Conservation (phyloP, 2,888 invertebrate species). For the Orthosia gracilis region DNA sequence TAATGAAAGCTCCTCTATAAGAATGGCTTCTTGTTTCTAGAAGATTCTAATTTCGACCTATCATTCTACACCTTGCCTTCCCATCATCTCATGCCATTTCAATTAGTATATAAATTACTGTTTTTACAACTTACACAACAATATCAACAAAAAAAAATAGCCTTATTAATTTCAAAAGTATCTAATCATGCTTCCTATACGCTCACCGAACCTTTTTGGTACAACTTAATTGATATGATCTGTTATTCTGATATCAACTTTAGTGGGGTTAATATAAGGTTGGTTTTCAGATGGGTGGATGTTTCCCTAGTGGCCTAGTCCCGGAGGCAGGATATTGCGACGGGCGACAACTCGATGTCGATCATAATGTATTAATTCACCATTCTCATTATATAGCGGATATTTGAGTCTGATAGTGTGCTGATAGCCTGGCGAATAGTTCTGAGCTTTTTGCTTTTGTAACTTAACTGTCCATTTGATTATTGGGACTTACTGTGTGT, state of each 20-base stretch:
- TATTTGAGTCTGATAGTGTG: constrained; percentile 66
- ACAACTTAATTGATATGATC: constrained; percentile 53
- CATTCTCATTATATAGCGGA: constrained; percentile 70
- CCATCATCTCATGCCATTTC: constrained; percentile 33
- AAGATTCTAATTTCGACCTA: background rate
- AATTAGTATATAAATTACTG: constrained; percentile 61
- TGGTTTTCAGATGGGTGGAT: constrained; percentile 22
- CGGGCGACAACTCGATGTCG: constrained; percentile 46
- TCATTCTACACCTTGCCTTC: background rate
- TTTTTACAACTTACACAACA: constrained; percentile 44
- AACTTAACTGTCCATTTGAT: background rate
- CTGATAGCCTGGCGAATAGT: constrained; percentile 38
- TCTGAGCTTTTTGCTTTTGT: constrained; percentile 1
- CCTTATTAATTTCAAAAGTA: constrained; percentile 63
- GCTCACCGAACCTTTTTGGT: constrained; percentile 48
- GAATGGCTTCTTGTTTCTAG: background rate
- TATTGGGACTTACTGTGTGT: background rate
- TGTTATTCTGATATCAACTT: background rate
- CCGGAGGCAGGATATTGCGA: constrained; percentile 72
- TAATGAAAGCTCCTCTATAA: background rate
- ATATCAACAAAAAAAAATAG: constrained; percentile 54
- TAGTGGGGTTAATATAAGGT: constrained; percentile 4
- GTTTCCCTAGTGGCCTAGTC: constrained; percentile 63
- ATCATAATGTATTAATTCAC: constrained; percentile 65
- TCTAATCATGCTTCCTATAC: constrained; percentile 56